phyloP scores from a whole-genome alignment of 92 coral and sea anemone species.

The Parazoanthus atlanticus region DNA sequence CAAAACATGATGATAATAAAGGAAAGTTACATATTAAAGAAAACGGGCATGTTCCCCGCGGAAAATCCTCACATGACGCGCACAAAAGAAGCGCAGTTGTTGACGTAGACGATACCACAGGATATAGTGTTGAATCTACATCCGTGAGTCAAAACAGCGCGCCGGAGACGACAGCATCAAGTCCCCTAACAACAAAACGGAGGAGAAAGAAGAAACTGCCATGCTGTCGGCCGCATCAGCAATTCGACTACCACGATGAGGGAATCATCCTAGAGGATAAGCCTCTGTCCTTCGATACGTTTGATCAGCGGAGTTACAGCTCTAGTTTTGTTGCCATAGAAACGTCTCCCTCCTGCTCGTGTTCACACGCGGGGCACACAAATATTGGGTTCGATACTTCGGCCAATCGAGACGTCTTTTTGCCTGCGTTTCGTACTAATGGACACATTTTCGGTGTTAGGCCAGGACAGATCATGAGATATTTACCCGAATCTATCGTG shows the following conservation, averaged over 20 bases:
- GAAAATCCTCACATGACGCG: constrained; percentile 11
- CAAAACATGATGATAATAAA: constrained; percentile 12
- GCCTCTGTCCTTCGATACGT: constrained; percentile 64
- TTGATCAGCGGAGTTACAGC: constrained; percentile 59
- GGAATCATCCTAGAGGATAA: constrained; percentile 89
- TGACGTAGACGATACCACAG: constrained; percentile 31
- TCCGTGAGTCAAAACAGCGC: constrained; percentile 21
- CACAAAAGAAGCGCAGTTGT: neutral
- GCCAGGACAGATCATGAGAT: constrained; percentile 63
- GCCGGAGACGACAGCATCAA: constrained; percentile 21
- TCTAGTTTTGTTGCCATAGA: constrained; percentile 83
- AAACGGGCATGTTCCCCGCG: constrained; percentile 16
- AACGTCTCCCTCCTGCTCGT: constrained; percentile 75
- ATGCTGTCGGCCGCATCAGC: constrained; percentile 78
- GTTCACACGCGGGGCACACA: constrained; percentile 53
- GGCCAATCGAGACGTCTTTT: constrained; percentile 57
- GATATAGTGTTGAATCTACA: constrained; percentile 36
- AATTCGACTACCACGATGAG: constrained; percentile 84
- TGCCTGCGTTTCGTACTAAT: constrained; percentile 56
- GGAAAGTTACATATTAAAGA: neutral
- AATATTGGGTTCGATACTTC: constrained; percentile 59
- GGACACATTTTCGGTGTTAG: constrained; percentile 36
- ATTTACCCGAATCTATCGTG: constrained; percentile 90
- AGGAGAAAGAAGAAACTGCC: constrained; percentile 92
- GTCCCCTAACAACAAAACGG: constrained; percentile 61